phyloP scores from a whole-genome alignment of 2,113 vertebrate genomes.

The Naja naja region DNA sequence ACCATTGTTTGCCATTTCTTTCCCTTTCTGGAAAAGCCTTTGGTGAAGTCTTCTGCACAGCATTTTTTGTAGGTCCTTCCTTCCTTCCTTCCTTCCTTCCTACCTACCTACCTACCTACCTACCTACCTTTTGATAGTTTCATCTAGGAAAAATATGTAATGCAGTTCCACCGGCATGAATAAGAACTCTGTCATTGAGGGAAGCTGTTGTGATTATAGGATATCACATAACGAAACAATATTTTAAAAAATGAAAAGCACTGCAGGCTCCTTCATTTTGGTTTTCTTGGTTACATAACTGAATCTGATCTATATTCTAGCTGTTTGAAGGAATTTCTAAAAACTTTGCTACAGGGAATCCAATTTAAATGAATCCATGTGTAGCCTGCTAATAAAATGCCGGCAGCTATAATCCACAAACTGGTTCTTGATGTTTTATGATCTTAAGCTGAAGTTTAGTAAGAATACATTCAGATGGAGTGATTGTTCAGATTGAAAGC shows the following conservation, averaged over 20 bases:
- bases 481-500: background rate
- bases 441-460: background rate
- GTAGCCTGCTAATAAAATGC: conserved; percentile 16
- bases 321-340: background rate
- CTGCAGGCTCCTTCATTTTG: background rate
- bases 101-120: too few species aligned
- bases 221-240: conserved; percentile 1
- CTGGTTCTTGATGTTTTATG: background rate
- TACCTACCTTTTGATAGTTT: background rate
- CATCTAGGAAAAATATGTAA: background rate
- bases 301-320: background rate
- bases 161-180: background rate
- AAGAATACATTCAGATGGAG: background rate
- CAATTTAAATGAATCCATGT: conserved; percentile 3
- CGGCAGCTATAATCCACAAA: background rate
- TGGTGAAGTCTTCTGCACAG: background rate
- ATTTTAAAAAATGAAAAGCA: conserved; percentile 5
- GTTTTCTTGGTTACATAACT: background rate
- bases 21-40: background rate
- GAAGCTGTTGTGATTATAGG: background rate
- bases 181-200: background rate
- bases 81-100: background rate
- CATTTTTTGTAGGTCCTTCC: background rate
- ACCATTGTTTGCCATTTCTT: background rate
- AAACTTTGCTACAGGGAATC: background rate